These are phyloP conservation scores for Synodontis membranacea DNA, from an alignment of 2,113 vertebrate genomes.

Conservation along the genomic window DNA sequence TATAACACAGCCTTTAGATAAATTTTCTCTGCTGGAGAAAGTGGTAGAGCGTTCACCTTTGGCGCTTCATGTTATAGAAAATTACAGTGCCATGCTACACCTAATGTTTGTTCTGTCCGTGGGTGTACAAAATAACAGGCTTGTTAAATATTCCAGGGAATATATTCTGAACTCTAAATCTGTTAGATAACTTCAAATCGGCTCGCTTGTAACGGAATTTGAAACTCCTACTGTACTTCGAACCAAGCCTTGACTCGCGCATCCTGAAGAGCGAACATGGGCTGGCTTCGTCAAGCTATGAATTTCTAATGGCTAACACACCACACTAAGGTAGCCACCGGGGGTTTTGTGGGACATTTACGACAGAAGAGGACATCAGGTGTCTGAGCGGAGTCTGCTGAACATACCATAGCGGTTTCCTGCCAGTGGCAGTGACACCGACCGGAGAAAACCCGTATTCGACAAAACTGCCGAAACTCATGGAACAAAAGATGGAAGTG, in stretches of 20 bases:
- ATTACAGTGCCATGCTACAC: not conserved
- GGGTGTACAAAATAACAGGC: not conserved
- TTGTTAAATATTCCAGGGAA: not conserved
- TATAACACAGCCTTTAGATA: not conserved
- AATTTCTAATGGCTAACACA: slow-evolving; percentile 1
- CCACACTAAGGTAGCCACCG: not conserved
- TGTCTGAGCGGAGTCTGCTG: not conserved
- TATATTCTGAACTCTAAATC: not conserved
- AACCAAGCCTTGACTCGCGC: slow-evolving; percentile 2
- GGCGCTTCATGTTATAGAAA: not conserved
- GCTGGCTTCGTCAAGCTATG: not conserved
- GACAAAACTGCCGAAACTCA: not conserved
- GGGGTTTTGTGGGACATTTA: slow-evolving; percentile 3
- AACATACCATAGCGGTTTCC: not conserved
- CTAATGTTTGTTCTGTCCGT: not conserved
- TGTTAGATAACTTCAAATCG: not conserved
- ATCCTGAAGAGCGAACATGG: not conserved
- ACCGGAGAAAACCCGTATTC: not conserved
- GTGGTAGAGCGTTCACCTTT: not conserved
- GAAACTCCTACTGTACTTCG: not conserved
- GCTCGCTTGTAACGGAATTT: not conserved
- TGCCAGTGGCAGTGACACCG: not conserved
- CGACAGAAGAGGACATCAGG: not conserved
- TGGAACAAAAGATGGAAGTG: not conserved
- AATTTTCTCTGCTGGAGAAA: not conserved